Conservation (phyloP, 2,797 vertebrate species). For the Syndactyla subalaris region DNA sequence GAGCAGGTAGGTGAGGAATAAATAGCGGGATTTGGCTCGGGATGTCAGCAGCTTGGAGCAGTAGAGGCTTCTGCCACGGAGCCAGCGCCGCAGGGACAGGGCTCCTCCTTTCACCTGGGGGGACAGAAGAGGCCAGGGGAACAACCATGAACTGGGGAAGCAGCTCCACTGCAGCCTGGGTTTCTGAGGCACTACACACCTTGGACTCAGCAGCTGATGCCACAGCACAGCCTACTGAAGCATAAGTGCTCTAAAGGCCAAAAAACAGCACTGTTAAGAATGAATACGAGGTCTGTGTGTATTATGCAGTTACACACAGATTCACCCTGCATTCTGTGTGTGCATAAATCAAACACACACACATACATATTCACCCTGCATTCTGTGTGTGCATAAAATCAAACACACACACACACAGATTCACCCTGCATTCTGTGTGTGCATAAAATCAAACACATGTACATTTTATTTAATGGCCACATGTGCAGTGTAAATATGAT, state of each 20-base stretch:
- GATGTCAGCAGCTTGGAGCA: constrained; percentile 87
- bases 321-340: too few species aligned
- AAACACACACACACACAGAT: too few species aligned
- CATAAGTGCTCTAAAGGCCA: neutral
- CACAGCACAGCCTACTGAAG: neutral
- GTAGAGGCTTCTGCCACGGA: constrained; percentile 87
- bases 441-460: neutral
- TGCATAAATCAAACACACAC: too few species aligned
- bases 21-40: constrained; percentile 85
- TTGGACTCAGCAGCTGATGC: neutral
- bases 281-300: neutral
- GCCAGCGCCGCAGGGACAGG: constrained; percentile 81
- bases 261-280: neutral
- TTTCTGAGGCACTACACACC: neutral
- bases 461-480: neutral
- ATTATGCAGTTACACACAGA: neutral
- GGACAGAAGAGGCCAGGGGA: neutral
- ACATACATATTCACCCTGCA: too few species aligned
- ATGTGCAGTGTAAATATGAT: fast-evolving
- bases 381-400: too few species aligned
- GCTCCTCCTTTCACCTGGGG: constrained; percentile 85
- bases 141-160: neutral
- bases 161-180: neutral
- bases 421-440: neutral
- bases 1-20: constrained; percentile 87